Evolutionary conservation across 2,888 invertebrate species (phyloP), one percentile per base, ranked within the genome.

Genomic region (Alentia gelatinosa): DNA sequence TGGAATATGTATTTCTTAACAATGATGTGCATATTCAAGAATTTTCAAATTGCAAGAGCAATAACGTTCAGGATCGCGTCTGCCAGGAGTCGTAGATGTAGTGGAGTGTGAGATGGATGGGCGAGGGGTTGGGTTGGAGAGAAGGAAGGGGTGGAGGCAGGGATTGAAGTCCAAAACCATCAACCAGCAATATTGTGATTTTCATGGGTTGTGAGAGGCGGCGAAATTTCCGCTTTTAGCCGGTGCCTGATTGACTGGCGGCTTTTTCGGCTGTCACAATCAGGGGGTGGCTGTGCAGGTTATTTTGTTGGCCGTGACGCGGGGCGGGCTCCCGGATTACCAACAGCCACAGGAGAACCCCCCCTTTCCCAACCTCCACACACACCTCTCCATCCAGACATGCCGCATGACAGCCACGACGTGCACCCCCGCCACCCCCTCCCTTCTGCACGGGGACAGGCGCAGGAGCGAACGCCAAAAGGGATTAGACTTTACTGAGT

Each of bases 231-330:
- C 39, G 37, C 79, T 79, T 79, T 79, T 79, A 79, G 79, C n/a
- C 35, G 19, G 74, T 74, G n/a, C 79, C 79, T 39, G 79, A 79
- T 79, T 79, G 79, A 79, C 79, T 79, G 37, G 12, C 15, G 35
- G 79, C 37, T 35, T 79, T 79, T 79, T 79, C 26, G 79, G 23
- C 79, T 79, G 79, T 79, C 79, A 79, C 79, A 79, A 79, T 79
- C 79, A 79, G 74, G 74, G 26, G 15, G 74, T 12, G 15, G 26
- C 9, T 19, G 79, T 23, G 35, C 26, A 23, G 79, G 79, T 79
- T 37, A 37, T 79, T 79, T 33, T 79, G 37, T 79, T 19, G 37
- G 39, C 39, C 39, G 15, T 35, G 37, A 79, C 79, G 79, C 39
- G 79, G 79, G 37, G 15, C 30, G 33, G 3, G 68, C 15, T 35